Evolutionary conservation across 2,113 vertebrate species (phyloP).

Genomic region (Odocoileus hemionus): DNA sequence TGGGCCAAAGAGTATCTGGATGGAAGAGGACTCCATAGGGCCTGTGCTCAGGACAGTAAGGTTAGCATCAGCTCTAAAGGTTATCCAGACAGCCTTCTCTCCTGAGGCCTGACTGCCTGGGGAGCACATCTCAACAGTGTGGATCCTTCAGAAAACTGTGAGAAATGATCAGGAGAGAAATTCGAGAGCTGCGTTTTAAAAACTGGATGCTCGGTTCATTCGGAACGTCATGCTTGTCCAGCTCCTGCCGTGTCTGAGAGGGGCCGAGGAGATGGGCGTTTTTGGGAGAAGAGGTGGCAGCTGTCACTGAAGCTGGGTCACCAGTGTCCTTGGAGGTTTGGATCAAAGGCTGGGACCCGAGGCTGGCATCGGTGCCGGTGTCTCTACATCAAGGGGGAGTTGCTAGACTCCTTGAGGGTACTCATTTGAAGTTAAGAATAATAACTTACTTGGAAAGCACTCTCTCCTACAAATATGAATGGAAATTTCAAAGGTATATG

Average conservation of each 20-base stretch:
- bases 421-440: not conserved
- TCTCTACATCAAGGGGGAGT: not conserved
- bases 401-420: not conserved
- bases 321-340: not conserved
- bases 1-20: not conserved
- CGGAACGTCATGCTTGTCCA: not conserved
- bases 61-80: not conserved
- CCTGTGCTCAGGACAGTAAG: not conserved
- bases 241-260: not conserved
- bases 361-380: not conserved
- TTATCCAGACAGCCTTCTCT: not conserved
- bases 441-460: not conserved
- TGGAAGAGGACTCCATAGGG: not conserved
- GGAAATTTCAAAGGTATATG: not conserved
- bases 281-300: not conserved
- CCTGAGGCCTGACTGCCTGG: not conserved
- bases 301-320: not conserved
- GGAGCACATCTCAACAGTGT: not conserved
- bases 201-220: not conserved
- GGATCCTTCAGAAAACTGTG: not conserved
- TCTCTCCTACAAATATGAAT: not conserved
- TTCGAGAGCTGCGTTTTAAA: not conserved
- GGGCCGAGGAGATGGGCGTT: not conserved
- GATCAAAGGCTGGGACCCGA: not conserved
- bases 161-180: not conserved